Conservation (phyloP, 2,888 invertebrate species). For the Cepaea hortensis region DNA sequence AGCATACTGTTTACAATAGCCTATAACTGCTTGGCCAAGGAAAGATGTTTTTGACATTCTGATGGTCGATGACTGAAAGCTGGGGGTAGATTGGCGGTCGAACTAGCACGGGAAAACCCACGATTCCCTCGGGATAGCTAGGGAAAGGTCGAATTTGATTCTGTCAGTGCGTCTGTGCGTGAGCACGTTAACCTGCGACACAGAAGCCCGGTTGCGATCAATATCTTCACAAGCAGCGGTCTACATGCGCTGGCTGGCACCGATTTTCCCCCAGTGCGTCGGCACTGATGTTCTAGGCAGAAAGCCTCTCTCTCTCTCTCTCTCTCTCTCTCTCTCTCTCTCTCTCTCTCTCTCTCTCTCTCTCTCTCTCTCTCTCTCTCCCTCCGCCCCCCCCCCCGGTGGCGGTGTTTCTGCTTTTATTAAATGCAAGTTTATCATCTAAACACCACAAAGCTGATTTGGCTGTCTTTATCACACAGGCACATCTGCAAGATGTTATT, state of each 20-base stretch:
- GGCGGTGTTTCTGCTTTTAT: too few relatives aligned
- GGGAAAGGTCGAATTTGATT: constrained; percentile 12
- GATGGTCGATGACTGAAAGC: constrained; percentile 4
- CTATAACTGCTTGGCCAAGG: too few relatives aligned
- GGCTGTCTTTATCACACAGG: too few relatives aligned
- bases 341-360: too few relatives aligned
- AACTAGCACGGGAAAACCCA: constrained; percentile 1
- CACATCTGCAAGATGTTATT: too few relatives aligned
- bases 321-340: too few relatives aligned
- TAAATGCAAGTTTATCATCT: too few relatives aligned
- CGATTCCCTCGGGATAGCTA: neutral
- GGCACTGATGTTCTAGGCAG: constrained; percentile 3
- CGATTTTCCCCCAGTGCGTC: neutral
- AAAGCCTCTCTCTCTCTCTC: neutral
- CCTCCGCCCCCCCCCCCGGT: too few relatives aligned
- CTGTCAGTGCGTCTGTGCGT: neutral
- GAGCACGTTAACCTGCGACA: neutral
- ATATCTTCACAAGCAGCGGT: neutral
- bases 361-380: too few relatives aligned
- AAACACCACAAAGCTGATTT: too few relatives aligned
- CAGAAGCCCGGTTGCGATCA: constrained; percentile 2
- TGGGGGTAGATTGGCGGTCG: neutral
- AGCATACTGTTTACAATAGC: too few relatives aligned
- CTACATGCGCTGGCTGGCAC: neutral
- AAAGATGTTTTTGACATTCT: neutral